These are phyloP conservation scores for Potamilus streckersoni DNA, from an alignment of 1,140 invertebrate genomes.

Conservation along the genomic window DNA sequence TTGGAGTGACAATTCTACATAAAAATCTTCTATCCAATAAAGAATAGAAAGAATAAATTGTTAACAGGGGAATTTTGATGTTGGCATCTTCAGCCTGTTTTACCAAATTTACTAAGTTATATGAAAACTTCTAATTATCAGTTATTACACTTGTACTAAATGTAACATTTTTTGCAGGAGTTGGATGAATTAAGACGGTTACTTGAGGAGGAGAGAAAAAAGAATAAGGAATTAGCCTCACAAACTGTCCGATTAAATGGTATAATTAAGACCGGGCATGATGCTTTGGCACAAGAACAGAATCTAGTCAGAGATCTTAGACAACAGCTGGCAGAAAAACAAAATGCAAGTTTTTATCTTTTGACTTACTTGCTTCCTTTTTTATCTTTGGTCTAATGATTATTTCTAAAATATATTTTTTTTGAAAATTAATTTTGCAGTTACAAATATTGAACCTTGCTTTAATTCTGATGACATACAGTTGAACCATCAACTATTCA, in stretches of 20 bases:
- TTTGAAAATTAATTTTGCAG: no score
- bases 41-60: no score
- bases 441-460: no score
- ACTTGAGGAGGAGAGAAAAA: slow-evolving; percentile 59
- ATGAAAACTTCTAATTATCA: not conserved
- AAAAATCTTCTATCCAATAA: no score
- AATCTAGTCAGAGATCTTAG: slow-evolving; percentile 55
- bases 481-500: no score
- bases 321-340: slow-evolving; percentile 38
- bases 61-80: no score
- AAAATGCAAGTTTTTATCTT: no score
- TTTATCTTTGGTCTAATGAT: no score
- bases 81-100: not conserved
- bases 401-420: no score
- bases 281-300: slow-evolving; percentile 63
- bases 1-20: no score
- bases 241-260: slow-evolving; percentile 62
- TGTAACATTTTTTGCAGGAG: slow-evolving; percentile 35
- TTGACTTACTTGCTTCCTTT: no score
- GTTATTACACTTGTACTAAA: not conserved
- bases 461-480: no score
- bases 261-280: slow-evolving; percentile 66
- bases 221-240: slow-evolving; percentile 62
- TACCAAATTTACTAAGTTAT: not conserved
- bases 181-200: slow-evolving; percentile 49